phyloP scores from a whole-genome alignment of 2,888 invertebrate genomes.

The Carabus problematicus region DNA sequence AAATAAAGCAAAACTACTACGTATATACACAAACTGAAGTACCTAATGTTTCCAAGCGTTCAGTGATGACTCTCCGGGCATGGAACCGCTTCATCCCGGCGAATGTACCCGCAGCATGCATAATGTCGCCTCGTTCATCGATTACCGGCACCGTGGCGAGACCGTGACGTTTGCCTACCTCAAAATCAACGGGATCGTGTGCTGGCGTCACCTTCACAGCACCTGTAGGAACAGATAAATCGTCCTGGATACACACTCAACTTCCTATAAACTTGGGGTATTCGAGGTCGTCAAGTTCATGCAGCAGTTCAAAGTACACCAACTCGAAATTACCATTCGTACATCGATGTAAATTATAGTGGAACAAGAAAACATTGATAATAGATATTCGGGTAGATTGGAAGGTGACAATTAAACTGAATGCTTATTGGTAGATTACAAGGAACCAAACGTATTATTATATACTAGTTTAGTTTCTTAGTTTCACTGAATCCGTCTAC shows the following conservation, averaged over 20 bases:
- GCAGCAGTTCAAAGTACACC: too few relatives aligned
- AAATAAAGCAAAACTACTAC: conserved; percentile 41
- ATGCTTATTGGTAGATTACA: too few relatives aligned
- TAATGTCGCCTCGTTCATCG: conserved; percentile 87
- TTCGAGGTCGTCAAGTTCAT: too few relatives aligned
- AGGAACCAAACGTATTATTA: too few relatives aligned
- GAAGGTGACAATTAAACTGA: too few relatives aligned
- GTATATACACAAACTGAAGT: conserved; percentile 52
- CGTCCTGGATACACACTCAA: background rate
- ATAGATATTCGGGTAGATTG: too few relatives aligned
- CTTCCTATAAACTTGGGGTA: background rate
- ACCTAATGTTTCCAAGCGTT: conserved; percentile 76
- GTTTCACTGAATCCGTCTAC: too few relatives aligned
- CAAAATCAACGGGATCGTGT: conserved; percentile 97
- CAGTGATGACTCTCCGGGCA: conserved; percentile 82
- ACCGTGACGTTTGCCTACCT: conserved; percentile 88
- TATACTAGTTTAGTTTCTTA: too few relatives aligned
- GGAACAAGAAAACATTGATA: too few relatives aligned
- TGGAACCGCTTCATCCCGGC: conserved; percentile 89
- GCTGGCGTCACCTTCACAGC: conserved; percentile 99
- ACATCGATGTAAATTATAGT: too few relatives aligned
- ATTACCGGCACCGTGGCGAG: conserved; percentile 89
- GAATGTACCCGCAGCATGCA: conserved; percentile 72
- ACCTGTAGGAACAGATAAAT: conserved; percentile 62
- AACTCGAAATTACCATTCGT: too few relatives aligned